These are phyloP conservation scores for Ormyrus nitidulus DNA, from an alignment of 2,888 invertebrate genomes.

Conservation along the genomic window DNA sequence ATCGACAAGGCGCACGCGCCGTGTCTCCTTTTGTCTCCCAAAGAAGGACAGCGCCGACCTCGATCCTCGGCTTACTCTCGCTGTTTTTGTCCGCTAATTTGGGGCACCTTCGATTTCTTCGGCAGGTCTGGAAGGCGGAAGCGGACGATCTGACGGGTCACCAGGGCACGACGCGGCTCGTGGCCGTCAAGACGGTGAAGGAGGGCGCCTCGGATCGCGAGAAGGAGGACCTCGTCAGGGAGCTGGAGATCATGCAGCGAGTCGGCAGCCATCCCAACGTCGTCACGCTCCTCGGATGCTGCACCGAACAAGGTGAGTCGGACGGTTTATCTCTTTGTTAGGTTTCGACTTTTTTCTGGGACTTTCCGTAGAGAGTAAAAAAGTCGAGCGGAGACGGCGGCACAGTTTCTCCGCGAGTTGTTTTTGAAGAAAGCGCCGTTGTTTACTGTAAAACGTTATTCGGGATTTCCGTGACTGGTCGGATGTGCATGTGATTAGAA, in stretches of 20 bases:
- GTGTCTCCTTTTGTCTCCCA: constrained; percentile 3
- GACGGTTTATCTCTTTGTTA: not conserved
- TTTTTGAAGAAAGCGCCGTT: too few relatives aligned
- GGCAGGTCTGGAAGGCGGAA: constrained; percentile 89
- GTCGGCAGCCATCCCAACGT: constrained; percentile 90
- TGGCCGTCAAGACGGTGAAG: constrained; percentile 91
- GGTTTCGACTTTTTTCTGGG: not conserved
- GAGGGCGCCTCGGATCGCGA: constrained; percentile 87
- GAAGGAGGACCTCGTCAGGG: constrained; percentile 84
- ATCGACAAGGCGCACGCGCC: constrained; percentile 2
- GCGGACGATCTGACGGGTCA: constrained; percentile 88
- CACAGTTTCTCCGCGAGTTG: too few relatives aligned
- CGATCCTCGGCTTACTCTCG: not conserved
- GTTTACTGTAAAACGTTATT: too few relatives aligned
- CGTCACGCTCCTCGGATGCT: constrained; percentile 88
- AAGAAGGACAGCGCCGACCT: not conserved
- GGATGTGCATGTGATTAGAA: too few relatives aligned
- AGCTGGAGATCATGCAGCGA: constrained; percentile 88
- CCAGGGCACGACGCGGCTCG: constrained; percentile 85
- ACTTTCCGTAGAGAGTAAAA: not conserved
- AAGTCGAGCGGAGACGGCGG: too few relatives aligned
- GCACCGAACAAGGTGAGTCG: constrained; percentile 85
- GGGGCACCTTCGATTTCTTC: constrained; percentile 21
- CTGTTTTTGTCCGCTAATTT: not conserved
- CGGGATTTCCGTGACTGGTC: too few relatives aligned